Evolutionary conservation across 1,140 invertebrate species (phyloP).

Genomic region (Gyrodactylus salaris): DNA sequence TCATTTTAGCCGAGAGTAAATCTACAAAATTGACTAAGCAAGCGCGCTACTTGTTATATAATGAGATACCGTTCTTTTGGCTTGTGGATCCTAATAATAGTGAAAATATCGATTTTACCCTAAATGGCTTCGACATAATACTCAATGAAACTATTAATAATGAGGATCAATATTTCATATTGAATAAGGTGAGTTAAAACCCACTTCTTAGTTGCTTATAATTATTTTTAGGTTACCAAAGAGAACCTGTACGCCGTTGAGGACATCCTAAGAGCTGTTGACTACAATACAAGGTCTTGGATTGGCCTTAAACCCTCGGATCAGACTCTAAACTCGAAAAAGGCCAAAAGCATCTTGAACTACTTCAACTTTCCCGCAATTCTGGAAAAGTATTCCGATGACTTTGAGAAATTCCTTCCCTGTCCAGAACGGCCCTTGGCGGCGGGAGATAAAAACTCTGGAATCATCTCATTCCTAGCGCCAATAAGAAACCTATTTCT

Average conservation of each 20-base stretch:
- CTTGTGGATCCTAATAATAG: not conserved
- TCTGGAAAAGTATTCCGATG: not conserved
- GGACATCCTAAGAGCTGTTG: not conserved
- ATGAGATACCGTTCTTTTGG: not conserved
- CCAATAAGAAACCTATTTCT: not conserved
- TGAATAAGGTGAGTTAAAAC: no score
- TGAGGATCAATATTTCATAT: not conserved
- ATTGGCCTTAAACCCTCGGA: not conserved
- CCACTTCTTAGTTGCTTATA: no score
- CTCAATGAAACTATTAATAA: not conserved
- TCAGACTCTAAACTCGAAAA: not conserved
- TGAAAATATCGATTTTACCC: not conserved
- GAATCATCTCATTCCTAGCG: not conserved
- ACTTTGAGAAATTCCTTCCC: not conserved
- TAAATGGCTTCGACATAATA: not conserved
- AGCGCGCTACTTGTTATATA: not conserved
- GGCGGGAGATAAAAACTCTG: not conserved
- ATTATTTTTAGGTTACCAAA: no score
- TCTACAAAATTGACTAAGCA: not conserved
- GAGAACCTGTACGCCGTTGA: not conserved
- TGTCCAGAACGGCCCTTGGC: not conserved
- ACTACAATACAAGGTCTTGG: not conserved
- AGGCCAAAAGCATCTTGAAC: not conserved
- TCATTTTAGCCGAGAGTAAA: not conserved
- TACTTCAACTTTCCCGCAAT: not conserved